Evolutionary conservation across 2,113 vertebrate genomes (phyloP).

Genomic region (Poeciliopsis occidentalis): DNA sequence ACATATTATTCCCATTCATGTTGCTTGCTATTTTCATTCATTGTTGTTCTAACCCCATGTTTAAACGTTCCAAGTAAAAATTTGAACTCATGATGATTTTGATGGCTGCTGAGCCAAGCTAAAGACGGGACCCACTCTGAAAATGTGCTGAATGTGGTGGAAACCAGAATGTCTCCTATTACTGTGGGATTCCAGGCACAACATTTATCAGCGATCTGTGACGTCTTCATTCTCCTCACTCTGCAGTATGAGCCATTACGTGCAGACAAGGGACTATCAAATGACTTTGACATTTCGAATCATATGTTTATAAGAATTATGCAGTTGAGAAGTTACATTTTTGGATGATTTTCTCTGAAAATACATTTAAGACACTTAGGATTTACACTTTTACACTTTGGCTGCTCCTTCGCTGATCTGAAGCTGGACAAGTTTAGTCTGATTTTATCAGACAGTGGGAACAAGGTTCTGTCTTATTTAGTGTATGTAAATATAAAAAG

Average conservation of each 20-base stretch:
- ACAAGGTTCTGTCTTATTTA: neutral
- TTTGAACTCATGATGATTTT: conserved; percentile 16
- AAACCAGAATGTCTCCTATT: conserved; percentile 59
- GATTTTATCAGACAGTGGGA: neutral
- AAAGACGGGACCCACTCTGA: conserved; percentile 16
- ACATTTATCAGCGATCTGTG: conserved; percentile 20
- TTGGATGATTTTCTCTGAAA: neutral
- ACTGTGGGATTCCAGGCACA: conserved; percentile 43
- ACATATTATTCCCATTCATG: no score
- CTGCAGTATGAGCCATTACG: neutral
- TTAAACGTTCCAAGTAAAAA: conserved; percentile 6
- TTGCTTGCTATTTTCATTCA: no score
- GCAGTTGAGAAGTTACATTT: neutral
- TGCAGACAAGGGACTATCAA: neutral
- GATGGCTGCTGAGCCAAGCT: conserved; percentile 39
- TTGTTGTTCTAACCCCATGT: no score
- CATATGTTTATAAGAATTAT: no score
- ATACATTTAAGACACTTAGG: neutral
- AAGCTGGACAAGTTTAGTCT: neutral
- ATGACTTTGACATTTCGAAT: neutral
- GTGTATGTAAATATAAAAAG: neutral
- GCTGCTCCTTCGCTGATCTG: neutral
- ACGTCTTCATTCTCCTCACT: conserved; percentile 1
- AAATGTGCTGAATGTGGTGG: conserved; percentile 61
- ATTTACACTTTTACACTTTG: neutral